phyloP scores from a whole-genome alignment of 2,113 vertebrate genomes.

The Paralichthys olivaceus region DNA sequence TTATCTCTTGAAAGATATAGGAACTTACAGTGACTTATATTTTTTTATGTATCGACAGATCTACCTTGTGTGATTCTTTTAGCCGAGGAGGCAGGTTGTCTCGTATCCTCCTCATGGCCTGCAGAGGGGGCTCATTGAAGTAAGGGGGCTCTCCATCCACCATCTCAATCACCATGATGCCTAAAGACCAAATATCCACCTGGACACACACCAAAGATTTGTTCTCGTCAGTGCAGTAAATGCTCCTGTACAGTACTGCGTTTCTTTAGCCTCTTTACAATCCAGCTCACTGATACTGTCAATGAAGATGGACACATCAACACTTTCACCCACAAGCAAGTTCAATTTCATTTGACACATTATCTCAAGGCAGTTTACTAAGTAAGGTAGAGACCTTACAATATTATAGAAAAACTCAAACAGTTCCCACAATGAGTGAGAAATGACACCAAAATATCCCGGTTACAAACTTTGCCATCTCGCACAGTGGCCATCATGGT shows the following conservation, averaged over 20 bases:
- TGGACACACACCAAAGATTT: constrained; percentile 51
- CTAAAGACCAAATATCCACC: constrained; percentile 98
- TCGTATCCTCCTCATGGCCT: constrained; percentile 98
- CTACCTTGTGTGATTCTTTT: constrained; percentile 94
- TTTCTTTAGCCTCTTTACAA: background rate
- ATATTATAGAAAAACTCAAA: no score
- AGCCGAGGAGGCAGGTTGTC: constrained; percentile 96
- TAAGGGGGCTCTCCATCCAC: constrained; percentile 98
- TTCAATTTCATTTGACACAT: no score
- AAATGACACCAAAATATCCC: no score
- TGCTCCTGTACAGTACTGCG: background rate
- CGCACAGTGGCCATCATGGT: no score
- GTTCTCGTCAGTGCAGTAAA: background rate
- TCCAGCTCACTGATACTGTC: no score
- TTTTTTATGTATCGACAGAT: background rate
- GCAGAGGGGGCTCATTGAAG: constrained; percentile 97
- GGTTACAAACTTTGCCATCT: no score
- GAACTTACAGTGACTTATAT: no score
- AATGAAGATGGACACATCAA: no score
- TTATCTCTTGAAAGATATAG: background rate
- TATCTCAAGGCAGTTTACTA: no score
- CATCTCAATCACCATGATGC: constrained; percentile 99
- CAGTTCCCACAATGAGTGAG: no score
- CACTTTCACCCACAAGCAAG: no score
- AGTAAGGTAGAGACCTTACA: no score